Base-by-base conservation (phyloP, 2,113 vertebrate species). In the Melospiza melodia region DNA sequence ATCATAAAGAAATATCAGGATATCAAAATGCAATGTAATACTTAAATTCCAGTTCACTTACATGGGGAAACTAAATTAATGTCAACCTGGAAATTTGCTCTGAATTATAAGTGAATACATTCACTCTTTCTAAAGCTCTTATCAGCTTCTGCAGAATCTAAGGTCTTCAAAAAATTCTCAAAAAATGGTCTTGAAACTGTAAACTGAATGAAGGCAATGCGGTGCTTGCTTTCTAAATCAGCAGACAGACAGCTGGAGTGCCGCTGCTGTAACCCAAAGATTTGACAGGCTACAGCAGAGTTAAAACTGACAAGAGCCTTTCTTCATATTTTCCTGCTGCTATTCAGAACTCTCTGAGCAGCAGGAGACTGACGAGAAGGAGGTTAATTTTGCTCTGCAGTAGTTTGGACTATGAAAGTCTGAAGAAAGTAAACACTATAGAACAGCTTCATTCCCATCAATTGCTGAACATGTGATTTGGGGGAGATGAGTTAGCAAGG, bases 321-420 rank as follows among this genome's bases (percentile, higher is more conserved):
- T 95, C 93, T 89, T 97, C 94, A 93, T 92, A 90, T 94, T 93
- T 94, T 89, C 94, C 92, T 97, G 94, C 94, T 94, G 95, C 86
- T 96, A 76, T 86, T 96, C 94, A 93, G 84, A 95, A 93, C 71
- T 75, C 92, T 92, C 76, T 71, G 39, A 93, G 83, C 90, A 63
- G 92, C 82, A 84, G 90, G 82, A 86, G 80, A 84, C 83, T 89
- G 94, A 90, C 8, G 2, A 95, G 92, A 92, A 95, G 90, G 72
- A 96, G 73, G 83, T 87, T 96, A 94, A 95, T 96, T 94, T 95
- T 89, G 65, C 61, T 92, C 76, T 74, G 65, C 73, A 86, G 82
- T 52, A 88, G 63, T 88, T 94, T 86, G 81, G n/a, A 57, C 63
- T 83, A 35, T 30, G 41, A 74, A 93, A 80, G 57, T 65, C 75